A percentile compares a stretch with the other conserved stretches of the same genome.
phyloP scores from a whole-genome alignment of 1,140 invertebrate species.

The Andrena cerasifolii region DNA sequence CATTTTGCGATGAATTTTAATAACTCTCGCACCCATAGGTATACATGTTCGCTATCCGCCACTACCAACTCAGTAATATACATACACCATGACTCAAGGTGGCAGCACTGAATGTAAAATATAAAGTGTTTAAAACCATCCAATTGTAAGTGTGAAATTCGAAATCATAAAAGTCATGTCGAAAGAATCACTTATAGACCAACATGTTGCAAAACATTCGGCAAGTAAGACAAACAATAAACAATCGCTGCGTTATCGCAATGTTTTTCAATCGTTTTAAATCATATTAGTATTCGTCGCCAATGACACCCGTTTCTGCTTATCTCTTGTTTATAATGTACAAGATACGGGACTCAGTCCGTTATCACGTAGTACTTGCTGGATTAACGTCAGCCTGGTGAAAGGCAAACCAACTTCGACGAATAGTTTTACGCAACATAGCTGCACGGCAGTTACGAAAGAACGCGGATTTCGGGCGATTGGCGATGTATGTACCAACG shows the following conservation, averaged over 20 bases:
- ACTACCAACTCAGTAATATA: too few species aligned
- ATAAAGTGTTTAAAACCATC: too few species aligned
- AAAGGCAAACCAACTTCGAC: constrained; percentile 20
- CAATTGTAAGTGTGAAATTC: too few species aligned
- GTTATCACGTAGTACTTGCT: neutral
- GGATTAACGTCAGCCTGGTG: neutral
- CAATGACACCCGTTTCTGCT: neutral
- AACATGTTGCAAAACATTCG: too few species aligned
- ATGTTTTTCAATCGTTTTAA: neutral
- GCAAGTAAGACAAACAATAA: neutral
- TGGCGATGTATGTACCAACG: too few species aligned
- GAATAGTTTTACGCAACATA: constrained; percentile 1
- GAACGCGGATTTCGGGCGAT: neutral
- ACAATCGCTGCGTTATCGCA: neutral
- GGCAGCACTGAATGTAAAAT: too few species aligned
- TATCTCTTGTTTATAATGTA: constrained; percentile 1
- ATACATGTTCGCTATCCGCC: too few species aligned
- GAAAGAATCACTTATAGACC: too few species aligned
- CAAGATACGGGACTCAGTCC: neutral
- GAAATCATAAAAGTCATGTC: too few species aligned
- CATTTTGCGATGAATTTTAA: too few species aligned
- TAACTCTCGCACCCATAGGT: too few species aligned
- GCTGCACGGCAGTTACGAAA: constrained; percentile 27
- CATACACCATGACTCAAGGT: too few species aligned
- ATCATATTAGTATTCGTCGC: neutral